Evolutionary conservation across 2,113 vertebrate species (phyloP).

Genomic region (Mohoua ochrocephala): DNA sequence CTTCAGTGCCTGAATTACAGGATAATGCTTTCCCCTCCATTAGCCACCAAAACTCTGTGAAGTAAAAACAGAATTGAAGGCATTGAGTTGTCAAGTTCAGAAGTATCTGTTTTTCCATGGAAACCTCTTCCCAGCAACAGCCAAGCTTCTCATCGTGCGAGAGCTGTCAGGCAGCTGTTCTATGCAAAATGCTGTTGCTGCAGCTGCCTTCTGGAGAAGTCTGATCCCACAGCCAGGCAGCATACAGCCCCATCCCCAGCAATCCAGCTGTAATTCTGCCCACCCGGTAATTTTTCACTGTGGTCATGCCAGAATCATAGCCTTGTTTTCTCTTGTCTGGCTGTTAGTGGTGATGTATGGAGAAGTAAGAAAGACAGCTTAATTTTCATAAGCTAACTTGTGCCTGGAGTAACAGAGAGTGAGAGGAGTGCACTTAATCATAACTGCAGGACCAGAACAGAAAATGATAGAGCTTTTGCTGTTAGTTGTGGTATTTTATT

Average conservation of each 20-base stretch:
- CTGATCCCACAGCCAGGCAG: background rate
- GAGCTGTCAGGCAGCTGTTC: background rate
- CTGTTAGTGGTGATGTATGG: constrained; percentile 70
- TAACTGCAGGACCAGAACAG: constrained; percentile 40
- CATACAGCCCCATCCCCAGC: background rate
- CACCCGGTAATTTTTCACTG: background rate
- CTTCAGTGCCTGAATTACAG: background rate
- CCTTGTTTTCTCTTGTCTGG: constrained; percentile 58
- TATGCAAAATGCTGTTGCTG: background rate
- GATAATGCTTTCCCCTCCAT: background rate
- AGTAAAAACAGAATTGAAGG: background rate
- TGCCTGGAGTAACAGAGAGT: constrained; percentile 45
- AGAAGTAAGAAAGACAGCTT: constrained; percentile 69
- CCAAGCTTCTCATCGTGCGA: background rate
- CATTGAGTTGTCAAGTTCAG: background rate
- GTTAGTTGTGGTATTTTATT: constrained; percentile 54
- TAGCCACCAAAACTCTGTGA: background rate
- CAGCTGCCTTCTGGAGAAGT: background rate
- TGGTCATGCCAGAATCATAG: constrained; percentile 7
- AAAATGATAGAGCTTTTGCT: constrained; percentile 59
- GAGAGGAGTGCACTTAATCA: constrained; percentile 57
- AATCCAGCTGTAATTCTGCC: constrained; percentile 5
- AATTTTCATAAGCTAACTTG: constrained; percentile 72
- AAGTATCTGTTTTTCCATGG: constrained; percentile 23
- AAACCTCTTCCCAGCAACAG: background rate